These are phyloP conservation scores for Epistrophella euchroma DNA, from an alignment of 2,888 invertebrate genomes.

Conservation along the genomic window DNA sequence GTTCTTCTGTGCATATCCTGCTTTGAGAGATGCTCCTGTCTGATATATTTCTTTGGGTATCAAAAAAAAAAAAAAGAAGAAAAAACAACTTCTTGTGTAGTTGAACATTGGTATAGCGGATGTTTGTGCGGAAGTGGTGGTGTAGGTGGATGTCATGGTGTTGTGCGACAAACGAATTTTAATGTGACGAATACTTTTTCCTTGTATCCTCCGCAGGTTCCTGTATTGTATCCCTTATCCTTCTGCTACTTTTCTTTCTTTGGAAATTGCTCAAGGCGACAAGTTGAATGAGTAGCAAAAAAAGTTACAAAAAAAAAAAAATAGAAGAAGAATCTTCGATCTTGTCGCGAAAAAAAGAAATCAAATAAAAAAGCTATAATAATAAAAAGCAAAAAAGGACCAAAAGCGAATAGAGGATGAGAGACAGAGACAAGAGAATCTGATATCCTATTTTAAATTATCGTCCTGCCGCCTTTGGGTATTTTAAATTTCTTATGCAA, in stretches of 20 bases:
- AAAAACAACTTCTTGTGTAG: neutral
- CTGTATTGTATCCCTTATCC: conserved; percentile 2
- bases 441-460: conserved; percentile 73
- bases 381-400: conserved; percentile 10
- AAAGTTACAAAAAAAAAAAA: conserved; percentile 28
- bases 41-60: conserved; percentile 47
- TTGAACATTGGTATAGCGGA: conserved; percentile 2
- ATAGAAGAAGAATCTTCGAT: conserved; percentile 66
- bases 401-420: neutral
- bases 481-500: conserved; percentile 73
- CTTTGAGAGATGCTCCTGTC: conserved; percentile 39
- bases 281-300: conserved; percentile 61
- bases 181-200: conserved; percentile 67
- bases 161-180: conserved; percentile 71
- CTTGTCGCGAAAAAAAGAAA: conserved; percentile 62
- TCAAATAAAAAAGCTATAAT: conserved; percentile 60
- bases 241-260: conserved; percentile 19
- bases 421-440: conserved; percentile 58
- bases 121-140: neutral
- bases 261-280: conserved; percentile 63
- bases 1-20: conserved; percentile 40
- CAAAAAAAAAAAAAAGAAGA: neutral
- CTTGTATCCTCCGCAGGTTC: conserved; percentile 1
- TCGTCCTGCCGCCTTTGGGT: conserved; percentile 65
- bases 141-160: conserved; percentile 21